These are phyloP conservation scores for Chrysomallon squamiferum DNA, from an alignment of 1,140 invertebrate species.

Conservation along the genomic window DNA sequence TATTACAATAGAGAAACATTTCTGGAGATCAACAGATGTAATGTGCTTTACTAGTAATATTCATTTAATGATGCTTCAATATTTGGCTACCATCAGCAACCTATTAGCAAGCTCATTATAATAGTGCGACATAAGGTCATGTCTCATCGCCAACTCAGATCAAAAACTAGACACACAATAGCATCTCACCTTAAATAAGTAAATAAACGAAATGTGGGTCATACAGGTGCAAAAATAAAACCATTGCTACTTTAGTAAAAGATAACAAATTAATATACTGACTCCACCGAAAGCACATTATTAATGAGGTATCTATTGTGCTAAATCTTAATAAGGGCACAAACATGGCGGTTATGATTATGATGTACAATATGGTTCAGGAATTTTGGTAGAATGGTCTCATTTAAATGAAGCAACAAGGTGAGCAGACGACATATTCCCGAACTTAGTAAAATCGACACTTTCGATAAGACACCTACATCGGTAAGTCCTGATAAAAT, in stretches of 20 bases:
- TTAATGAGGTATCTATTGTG: background rate
- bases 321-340: constrained; percentile 6
- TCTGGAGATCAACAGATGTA: too few relatives aligned
- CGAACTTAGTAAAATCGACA: background rate
- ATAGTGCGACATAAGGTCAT: constrained; percentile 7
- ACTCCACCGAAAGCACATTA: too few relatives aligned
- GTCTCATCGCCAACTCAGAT: background rate
- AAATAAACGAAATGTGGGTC: too few relatives aligned
- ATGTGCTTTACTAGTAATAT: too few relatives aligned
- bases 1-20: too few relatives aligned
- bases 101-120: constrained; percentile 1
- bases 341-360: constrained; percentile 32
- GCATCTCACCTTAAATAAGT: constrained; percentile 3
- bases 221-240: too few relatives aligned
- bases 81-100: too few relatives aligned
- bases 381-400: constrained; percentile 16
- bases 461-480: background rate
- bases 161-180: constrained; percentile 1
- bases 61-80: too few relatives aligned
- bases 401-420: constrained; percentile 1
- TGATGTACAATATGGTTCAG: constrained; percentile 20
- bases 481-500: background rate
- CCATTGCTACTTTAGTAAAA: too few relatives aligned
- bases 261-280: too few relatives aligned
- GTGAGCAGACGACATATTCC: background rate